A percentile compares a stretch with the other conserved stretches of the same genome.
phyloP scores from a whole-genome alignment of 2,113 vertebrate species.

The Pollachius pollachius region DNA sequence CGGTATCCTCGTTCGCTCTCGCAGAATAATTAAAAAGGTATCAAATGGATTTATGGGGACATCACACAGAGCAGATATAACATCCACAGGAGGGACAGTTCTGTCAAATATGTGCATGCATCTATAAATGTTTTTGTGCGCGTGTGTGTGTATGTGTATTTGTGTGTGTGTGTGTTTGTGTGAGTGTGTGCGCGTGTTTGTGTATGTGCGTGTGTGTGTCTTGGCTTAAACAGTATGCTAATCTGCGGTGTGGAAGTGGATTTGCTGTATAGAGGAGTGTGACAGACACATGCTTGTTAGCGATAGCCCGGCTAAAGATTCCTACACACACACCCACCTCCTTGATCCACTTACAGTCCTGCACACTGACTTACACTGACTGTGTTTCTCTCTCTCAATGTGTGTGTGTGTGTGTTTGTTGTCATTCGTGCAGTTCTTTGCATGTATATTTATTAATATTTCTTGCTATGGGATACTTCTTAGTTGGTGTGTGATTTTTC shows the following conservation, averaged over 20 bases:
- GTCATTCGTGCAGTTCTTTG: not conserved
- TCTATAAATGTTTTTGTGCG: not conserved
- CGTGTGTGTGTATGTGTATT: conserved; percentile 19
- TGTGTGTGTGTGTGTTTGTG: conserved; percentile 14
- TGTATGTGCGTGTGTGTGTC: conserved; percentile 8
- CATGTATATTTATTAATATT: conserved; percentile 2
- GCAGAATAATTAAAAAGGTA: conserved; percentile 35
- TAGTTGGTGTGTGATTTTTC: conserved; percentile 5
- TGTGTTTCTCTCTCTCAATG: not conserved
- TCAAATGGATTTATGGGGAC: conserved; percentile 45
- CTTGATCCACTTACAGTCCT: conserved; percentile 72
- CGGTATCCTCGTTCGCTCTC: not conserved
- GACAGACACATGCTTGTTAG: conserved; percentile 72
- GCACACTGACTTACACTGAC: not conserved
- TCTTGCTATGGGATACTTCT: not conserved
- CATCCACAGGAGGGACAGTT: too few relatives aligned
- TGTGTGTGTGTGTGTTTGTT: conserved; percentile 8
- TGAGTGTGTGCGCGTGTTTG: conserved; percentile 5
- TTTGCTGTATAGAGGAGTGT: conserved; percentile 62
- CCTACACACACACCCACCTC: conserved; percentile 68
- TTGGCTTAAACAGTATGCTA: conserved; percentile 60
- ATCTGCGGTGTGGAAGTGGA: conserved; percentile 66
- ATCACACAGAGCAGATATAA: not conserved
- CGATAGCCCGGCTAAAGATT: conserved; percentile 72
- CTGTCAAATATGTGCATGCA: not conserved